Evolutionary conservation across 2,113 vertebrate species (phyloP), one percentile per base, ranked within the genome.

Genomic region (Aythya baeri): DNA sequence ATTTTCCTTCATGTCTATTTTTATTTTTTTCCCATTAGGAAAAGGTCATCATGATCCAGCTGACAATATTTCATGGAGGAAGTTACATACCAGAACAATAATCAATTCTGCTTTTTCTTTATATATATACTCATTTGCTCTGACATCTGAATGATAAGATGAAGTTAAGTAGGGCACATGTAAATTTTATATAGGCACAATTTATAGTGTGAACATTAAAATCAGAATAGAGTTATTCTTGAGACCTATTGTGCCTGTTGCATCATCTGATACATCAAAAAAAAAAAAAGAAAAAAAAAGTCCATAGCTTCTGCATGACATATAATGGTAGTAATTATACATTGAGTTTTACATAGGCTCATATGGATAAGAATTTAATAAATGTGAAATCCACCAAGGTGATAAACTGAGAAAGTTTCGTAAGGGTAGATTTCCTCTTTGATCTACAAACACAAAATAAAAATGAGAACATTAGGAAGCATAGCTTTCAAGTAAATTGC

Each of bases 391-490:
- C 95, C 90, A 92, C 89, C 96, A 96, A 87, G 81, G 81, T 96
- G 95, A 96, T 96, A 97, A 97, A 96, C 44, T 70, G 94, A 92
- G 89, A 82, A 97, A 94, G 41, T 71, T 97, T 96, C 21, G 25
- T 73, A 74, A 59, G 81, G 62, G 62, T 89, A 94, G 83, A 97
- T 97, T 97, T 86, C 65, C 59, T 97, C 77, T 97, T 97, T 98
- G 95, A 97, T 98, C 94, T 98, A 96, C 94, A 98, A 97, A 97
- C 82, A 97, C 89, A 96, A 97, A 97, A 97, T 94, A 86, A 82
- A 96, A 97, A 97, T 97, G 93, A 97, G 88, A 97, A 91, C 93
- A 94, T 96, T 91, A 94, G 72, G 90, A 97, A 96, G 94, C 41
- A 85, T 36, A 87, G 91, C 96, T 95, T 96, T 95, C 95, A 96